phyloP scores from a whole-genome alignment of 2,888 invertebrate species.

The Homarus gammarus region DNA sequence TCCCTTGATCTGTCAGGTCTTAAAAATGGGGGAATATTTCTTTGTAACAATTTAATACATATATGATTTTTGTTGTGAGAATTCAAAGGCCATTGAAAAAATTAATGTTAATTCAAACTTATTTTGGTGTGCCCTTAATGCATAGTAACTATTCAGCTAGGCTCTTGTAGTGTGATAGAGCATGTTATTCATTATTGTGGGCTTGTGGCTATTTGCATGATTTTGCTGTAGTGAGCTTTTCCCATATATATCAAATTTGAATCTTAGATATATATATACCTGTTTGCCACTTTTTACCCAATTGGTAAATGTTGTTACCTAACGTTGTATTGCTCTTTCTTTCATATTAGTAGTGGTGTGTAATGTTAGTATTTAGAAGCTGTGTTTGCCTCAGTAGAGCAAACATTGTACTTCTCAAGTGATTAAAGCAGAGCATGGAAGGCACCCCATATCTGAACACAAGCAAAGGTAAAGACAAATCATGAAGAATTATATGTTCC shows the following conservation, averaged over 20 bases:
- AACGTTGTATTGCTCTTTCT: slow-evolving; percentile 69
- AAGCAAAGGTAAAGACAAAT: slow-evolving; percentile 7
- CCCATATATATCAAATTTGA: slow-evolving; percentile 68
- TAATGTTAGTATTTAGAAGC: slow-evolving; percentile 67
- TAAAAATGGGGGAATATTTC: slow-evolving; percentile 17
- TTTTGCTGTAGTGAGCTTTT: slow-evolving; percentile 75
- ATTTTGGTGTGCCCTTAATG: slow-evolving; percentile 72
- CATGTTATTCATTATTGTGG: slow-evolving; percentile 71
- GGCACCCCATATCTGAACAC: slow-evolving; percentile 25
- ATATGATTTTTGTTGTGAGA: slow-evolving; percentile 26
- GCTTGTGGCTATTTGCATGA: slow-evolving; percentile 72
- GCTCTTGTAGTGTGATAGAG: slow-evolving; percentile 71
- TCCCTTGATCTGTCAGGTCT: slow-evolving; percentile 31
- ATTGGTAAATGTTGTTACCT: slow-evolving; percentile 71
- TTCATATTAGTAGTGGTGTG: slow-evolving; percentile 69
- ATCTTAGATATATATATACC: slow-evolving; percentile 69
- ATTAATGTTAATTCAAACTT: slow-evolving; percentile 53
- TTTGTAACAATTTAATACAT: slow-evolving; percentile 7
- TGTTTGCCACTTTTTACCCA: slow-evolving; percentile 72
- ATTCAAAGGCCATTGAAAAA: slow-evolving; percentile 16
- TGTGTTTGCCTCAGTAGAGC: slow-evolving; percentile 56
- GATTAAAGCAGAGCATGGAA: slow-evolving; percentile 50
- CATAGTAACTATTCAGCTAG: slow-evolving; percentile 71
- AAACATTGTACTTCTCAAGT: slow-evolving; percentile 51
- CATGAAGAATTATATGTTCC: slow-evolving; percentile 13